phyloP scores from a whole-genome alignment of 2,797 vertebrate species.

The Neosilurus mollespiculum region DNA sequence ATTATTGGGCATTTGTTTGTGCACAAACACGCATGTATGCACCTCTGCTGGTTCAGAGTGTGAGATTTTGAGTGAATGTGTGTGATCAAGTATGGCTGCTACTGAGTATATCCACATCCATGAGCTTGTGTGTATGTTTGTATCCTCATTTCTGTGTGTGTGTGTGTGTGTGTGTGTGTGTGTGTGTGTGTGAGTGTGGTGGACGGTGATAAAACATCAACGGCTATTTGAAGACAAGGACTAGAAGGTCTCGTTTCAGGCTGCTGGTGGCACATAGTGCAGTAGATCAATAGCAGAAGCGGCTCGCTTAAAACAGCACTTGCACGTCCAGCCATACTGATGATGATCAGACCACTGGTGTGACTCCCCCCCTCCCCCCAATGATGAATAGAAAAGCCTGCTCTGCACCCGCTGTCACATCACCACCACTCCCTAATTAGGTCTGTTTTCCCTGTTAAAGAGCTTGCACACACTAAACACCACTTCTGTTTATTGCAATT shows the following conservation, averaged over 20 bases:
- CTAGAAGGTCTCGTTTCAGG: conserved; percentile 40
- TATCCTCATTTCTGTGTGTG: conserved; percentile 20
- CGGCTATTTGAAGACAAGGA: conserved; percentile 44
- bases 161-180: conserved; percentile 17
- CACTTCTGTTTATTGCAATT: conserved; percentile 92
- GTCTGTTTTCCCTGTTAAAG: conserved; percentile 84
- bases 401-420: conserved; percentile 75
- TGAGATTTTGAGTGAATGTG: conserved; percentile 40
- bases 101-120: conserved; percentile 29
- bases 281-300: conserved; percentile 81
- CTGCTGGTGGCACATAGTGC: conserved; percentile 56
- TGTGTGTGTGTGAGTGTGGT: conserved; percentile 21
- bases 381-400: conserved; percentile 80
- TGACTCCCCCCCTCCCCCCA: conserved; percentile 60
- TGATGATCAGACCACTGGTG: conserved; percentile 84
- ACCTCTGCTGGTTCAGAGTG: conserved; percentile 20
- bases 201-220: conserved; percentile 48
- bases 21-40: conserved; percentile 35
- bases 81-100: conserved; percentile 31
- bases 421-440: conserved; percentile 81
- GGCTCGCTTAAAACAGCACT: conserved; percentile 80
- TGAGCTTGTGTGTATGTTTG: conserved; percentile 23
- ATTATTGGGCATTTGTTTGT: conserved; percentile 64
- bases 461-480: conserved; percentile 84
- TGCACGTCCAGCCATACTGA: conserved; percentile 75